Percentiles rank a stretch among this genome's conserved stretches.
phyloP scores from a whole-genome alignment of 2,797 vertebrate genomes.

The Telmatherina bonti region DNA sequence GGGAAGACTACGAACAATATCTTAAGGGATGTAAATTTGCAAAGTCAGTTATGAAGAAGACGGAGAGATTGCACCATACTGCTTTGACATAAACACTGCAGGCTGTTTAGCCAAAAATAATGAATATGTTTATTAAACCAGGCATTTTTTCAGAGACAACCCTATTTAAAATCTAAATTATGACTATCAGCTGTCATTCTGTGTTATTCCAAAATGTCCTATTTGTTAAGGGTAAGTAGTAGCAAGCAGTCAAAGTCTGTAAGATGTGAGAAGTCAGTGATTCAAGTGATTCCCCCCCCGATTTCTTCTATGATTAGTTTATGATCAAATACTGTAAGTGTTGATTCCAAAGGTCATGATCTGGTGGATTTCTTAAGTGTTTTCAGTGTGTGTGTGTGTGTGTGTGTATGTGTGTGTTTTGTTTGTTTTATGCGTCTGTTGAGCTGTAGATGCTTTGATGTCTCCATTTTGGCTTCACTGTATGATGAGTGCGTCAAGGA shows the following conservation, averaged over 20 bases:
- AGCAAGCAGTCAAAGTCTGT: neutral
- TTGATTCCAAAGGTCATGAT: constrained; percentile 24
- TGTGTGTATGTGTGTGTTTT: too few relatives aligned
- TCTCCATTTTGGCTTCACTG: constrained; percentile 67
- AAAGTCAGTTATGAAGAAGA: neutral
- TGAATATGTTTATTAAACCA: neutral
- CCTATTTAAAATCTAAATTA: neutral
- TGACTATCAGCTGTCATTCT: neutral
- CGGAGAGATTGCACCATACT: neutral
- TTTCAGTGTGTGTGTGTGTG: constrained; percentile 1
- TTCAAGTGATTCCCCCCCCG: too few relatives aligned
- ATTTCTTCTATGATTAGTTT: neutral
- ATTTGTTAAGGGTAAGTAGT: neutral
- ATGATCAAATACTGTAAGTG: neutral
- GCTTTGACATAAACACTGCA: constrained; percentile 11
- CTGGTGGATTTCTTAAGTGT: constrained; percentile 1
- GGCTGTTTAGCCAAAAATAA: constrained; percentile 16
- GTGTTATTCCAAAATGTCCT: neutral
- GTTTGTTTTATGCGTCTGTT: constrained; percentile 2
- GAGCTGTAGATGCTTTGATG: constrained; percentile 49
- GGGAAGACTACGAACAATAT: neutral
- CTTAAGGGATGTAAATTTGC: neutral
- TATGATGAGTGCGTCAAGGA: constrained; percentile 58
- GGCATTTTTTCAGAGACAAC: neutral
- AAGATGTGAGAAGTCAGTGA: constrained; percentile 4